phyloP scores from a whole-genome alignment of 2,113 vertebrate genomes.

The Forbesichthys agassizii region DNA sequence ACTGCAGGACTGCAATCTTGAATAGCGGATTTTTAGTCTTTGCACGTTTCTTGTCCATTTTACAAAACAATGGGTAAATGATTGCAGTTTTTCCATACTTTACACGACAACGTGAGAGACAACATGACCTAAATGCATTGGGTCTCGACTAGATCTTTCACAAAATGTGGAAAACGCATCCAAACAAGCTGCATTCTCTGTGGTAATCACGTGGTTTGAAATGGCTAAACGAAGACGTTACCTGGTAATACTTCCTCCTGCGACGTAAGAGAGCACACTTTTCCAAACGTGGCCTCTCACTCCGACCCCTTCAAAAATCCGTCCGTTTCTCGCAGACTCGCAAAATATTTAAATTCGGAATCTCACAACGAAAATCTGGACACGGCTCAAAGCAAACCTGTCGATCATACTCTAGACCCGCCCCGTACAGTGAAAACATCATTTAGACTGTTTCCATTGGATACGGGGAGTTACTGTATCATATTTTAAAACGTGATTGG shows the following conservation, averaged over 20 bases:
- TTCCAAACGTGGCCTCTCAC: constrained; percentile 41
- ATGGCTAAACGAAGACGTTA: constrained; percentile 38
- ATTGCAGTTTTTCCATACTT: too few relatives aligned
- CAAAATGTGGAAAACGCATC: constrained; percentile 5
- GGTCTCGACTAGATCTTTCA: background rate
- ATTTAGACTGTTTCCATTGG: constrained; percentile 43
- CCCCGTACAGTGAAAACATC: constrained; percentile 59
- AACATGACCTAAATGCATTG: background rate
- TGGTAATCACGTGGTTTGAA: constrained; percentile 58
- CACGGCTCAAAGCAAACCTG: constrained; percentile 36
- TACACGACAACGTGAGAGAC: too few relatives aligned
- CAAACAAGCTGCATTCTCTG: constrained; percentile 18
- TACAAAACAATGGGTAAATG: too few relatives aligned
- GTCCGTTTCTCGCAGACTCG: constrained; percentile 43
- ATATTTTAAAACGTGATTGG: constrained; percentile 48
- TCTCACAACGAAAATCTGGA: constrained; percentile 52
- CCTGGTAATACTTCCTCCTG: constrained; percentile 46
- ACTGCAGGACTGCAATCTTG: background rate
- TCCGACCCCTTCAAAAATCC: constrained; percentile 36
- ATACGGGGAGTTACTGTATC: constrained; percentile 37
- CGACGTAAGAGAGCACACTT: constrained; percentile 27
- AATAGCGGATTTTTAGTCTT: background rate
- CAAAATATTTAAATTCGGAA: constrained; percentile 48
- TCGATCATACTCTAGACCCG: constrained; percentile 58
- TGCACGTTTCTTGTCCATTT: too few relatives aligned